These are phyloP conservation scores for Saturnia pavonia DNA, from an alignment of 2,888 invertebrate species.

Conservation along the genomic window DNA sequence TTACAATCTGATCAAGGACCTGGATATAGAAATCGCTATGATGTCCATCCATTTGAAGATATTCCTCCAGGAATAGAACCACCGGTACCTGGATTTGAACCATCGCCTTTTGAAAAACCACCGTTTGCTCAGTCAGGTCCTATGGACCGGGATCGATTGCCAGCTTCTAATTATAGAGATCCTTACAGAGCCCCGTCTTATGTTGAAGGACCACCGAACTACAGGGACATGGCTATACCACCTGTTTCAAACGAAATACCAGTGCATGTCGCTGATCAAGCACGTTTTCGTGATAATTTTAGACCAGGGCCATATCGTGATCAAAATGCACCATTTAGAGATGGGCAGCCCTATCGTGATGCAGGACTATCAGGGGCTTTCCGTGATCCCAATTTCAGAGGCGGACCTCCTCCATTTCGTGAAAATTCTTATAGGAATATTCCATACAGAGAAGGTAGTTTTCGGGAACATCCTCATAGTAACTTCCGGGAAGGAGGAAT, in stretches of 20 bases:
- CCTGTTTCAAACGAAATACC: conserved; percentile 63
- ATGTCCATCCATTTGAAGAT: conserved; percentile 78
- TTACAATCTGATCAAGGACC: conserved; percentile 58
- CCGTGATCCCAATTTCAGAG: conserved; percentile 64
- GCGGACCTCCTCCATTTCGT: conserved; percentile 61
- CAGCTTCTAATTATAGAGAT: conserved; percentile 65
- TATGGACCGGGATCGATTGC: conserved; percentile 66
- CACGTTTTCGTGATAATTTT: conserved; percentile 69
- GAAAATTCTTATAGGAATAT: conserved; percentile 62
- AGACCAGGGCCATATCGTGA: conserved; percentile 67
- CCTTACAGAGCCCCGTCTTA: conserved; percentile 62
- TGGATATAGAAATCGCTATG: conserved; percentile 71
- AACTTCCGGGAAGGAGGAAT: conserved; percentile 61
- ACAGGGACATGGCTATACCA: conserved; percentile 58
- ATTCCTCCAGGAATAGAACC: conserved; percentile 84
- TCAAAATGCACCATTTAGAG: conserved; percentile 63
- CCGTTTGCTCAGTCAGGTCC: conserved; percentile 59
- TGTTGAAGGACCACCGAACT: conserved; percentile 56
- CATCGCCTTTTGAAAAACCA: conserved; percentile 79
- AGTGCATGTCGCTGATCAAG: conserved; percentile 66
- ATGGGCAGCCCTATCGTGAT: conserved; percentile 62
- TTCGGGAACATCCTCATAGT: conserved; percentile 64
- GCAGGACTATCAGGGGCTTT: conserved; percentile 51
- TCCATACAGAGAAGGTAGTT: conserved; percentile 64
- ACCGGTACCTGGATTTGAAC: conserved; percentile 83